Evolutionary conservation across 2,888 invertebrate genomes (phyloP).

Genomic region (Spodoptera littoralis): DNA sequence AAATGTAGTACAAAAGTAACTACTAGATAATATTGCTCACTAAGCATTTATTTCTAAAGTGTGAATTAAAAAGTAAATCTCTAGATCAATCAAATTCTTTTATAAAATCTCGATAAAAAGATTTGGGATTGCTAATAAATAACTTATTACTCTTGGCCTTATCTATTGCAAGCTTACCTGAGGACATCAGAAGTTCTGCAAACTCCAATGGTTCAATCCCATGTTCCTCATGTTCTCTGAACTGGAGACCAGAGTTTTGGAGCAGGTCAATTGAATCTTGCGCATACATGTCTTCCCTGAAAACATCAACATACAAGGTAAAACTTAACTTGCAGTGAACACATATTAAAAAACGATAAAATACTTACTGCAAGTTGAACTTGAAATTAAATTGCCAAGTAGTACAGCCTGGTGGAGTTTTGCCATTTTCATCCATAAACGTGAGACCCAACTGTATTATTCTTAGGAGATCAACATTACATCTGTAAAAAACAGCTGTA

Average conservation of each 20-base stretch:
- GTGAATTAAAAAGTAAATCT: too few species aligned
- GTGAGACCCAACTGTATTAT: conserved; percentile 99
- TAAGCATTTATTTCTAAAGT: too few species aligned
- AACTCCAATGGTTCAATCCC: conserved; percentile 99
- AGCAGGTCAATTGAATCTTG: conserved; percentile 99
- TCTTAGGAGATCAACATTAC: conserved; percentile 98
- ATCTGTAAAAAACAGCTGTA: conserved; percentile 80
- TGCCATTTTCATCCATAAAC: conserved; percentile 99
- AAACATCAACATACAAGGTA: conserved; percentile 40
- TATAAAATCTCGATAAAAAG: too few species aligned
- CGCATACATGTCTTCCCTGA: conserved; percentile 99
- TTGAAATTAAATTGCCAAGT: conserved; percentile 99
- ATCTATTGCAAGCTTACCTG: conserved; percentile 86
- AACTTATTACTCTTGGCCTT: too few species aligned
- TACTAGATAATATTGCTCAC: too few species aligned
- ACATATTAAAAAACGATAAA: background rate
- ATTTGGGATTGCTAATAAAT: background rate
- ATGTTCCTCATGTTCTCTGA: conserved; percentile 99
- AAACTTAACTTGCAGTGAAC: background rate
- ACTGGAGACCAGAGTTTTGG: conserved; percentile 98
- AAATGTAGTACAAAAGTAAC: conserved; percentile 33
- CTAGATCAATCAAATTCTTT: too few species aligned
- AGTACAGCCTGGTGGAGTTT: conserved; percentile 96
- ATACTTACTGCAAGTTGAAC: conserved; percentile 97
- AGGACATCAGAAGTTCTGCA: conserved; percentile 99